Evolutionary conservation across 1,140 invertebrate genomes (phyloP), one percentile per base, ranked within the genome.

Genomic region (Tribolium castaneum): DNA sequence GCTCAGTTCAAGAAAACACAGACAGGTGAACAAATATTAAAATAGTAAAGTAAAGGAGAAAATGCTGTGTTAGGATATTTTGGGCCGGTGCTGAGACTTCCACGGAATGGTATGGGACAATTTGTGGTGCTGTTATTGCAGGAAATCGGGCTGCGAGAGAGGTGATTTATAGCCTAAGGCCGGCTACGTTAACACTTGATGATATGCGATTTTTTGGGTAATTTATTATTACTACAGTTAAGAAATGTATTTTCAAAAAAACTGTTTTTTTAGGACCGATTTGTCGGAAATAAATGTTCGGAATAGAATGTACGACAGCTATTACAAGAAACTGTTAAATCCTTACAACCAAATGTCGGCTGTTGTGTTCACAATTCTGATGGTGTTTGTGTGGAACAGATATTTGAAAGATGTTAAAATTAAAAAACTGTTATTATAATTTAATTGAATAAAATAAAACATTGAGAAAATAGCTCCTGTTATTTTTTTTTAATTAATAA

Each of bases 61-160:
- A 19, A 19, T 2, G 16, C 16, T 19, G 1, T 45, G 3, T 70
- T 73, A 83, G 85, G 22, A 79, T 90, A 3, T 85, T 85, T 79
- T 90, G 89, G 84, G 89, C 88, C 39, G 90, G 90, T 3, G 89
- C 90, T 13, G 90, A 91, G 81, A 89, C 90, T 6, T 88, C 90
- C 3, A 87, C 86, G 0, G 80, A 86, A 70, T 91, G 90, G 90
- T 85, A 87, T 30, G 90, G 90, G 6, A 89, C 89, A 80, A 89
- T 91, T 87, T 87, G 87, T 51, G 90, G 90, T 25, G 90, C 90
- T 10, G 83, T 90, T 9, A 86, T 90, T 78, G 83, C 89, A 6
- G 90, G 90, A 22, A 84, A 88, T 77, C 77, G 89, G 56, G 88
- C 89, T n/a, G 90, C 90, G 12, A 84, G 85, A 22, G 89, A 91